Evolutionary conservation across 2,888 invertebrate genomes (phyloP), one percentile per base, ranked within the genome.

Genomic region (Zhuqinia jingwanae): DNA sequence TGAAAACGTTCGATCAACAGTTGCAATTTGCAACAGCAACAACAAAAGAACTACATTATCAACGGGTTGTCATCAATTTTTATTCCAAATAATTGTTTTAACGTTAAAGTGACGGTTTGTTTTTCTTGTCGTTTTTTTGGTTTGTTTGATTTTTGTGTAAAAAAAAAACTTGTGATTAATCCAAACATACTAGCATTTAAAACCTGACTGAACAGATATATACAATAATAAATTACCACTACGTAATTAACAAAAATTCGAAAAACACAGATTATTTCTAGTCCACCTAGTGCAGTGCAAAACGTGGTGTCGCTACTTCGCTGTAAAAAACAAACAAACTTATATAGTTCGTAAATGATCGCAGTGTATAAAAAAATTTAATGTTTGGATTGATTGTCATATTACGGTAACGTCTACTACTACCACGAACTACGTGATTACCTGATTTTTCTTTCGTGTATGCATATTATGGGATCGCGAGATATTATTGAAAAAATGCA

Each of bases 401-500:
- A n/a, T n/a, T n/a, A n/a, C n/a, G n/a, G n/a, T n/a, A n/a, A n/a
- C n/a, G n/a, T n/a, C n/a, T n/a, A n/a, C n/a, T n/a, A n/a, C n/a
- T n/a, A n/a, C n/a, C n/a, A n/a, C n/a, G 13, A 73, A 73, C 73
- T 45, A 73, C 73, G 73, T n/a, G 53, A 73, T 73, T 73, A 81
- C 56, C 75, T 73, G 73, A 73, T 20, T 76, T 76, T 76, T 56
- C 36, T 58, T 11, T n/a, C n/a, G n/a, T 1, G n/a, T 5, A 65
- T 15, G 50, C 11, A 17, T 58, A 77, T 63, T 58, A 88, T 89
- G 89, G 86, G 88, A 20, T 86, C 88, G 27, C 13, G 88, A 83
- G 90, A 90, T 17, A 73, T n/a, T n/a, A n/a, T 83, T 58, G 89
- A 90, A 20, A 87, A 89, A 68, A 65, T 88, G 53, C 89, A 90